phyloP scores from a whole-genome alignment of 2,113 vertebrate genomes.

The Calyptommatus sinebrachiatus region DNA sequence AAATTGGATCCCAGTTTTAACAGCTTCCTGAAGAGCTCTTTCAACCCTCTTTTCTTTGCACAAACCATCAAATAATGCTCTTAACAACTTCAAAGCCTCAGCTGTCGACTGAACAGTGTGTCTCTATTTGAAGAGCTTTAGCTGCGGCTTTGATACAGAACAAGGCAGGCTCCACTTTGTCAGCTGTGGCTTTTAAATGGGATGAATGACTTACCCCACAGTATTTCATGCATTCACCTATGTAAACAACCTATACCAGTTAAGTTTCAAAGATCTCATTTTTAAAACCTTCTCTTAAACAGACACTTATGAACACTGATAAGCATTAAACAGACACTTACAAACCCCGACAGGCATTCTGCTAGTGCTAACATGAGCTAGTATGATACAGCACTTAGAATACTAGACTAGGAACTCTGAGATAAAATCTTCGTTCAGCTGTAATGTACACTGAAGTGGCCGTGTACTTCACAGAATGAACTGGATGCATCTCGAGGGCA shows the following conservation, averaged over 20 bases:
- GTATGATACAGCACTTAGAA: too few species aligned
- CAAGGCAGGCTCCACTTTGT: slow-evolving; percentile 62
- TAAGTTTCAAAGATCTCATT: slow-evolving; percentile 45
- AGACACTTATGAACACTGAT: slow-evolving; percentile 47
- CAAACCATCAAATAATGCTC: slow-evolving; percentile 62
- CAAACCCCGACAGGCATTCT: slow-evolving; percentile 47
- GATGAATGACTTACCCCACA: slow-evolving; percentile 67
- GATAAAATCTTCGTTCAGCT: too few species aligned
- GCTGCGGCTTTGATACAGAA: slow-evolving; percentile 65
- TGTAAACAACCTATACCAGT: slow-evolving; percentile 60
- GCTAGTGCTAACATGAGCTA: slow-evolving; percentile 21
- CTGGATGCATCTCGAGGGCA: too few species aligned
- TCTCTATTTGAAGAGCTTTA: slow-evolving; percentile 58
- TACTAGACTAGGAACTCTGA: too few species aligned
- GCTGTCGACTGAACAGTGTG: slow-evolving; percentile 64
- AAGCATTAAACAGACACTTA: slow-evolving; percentile 30
- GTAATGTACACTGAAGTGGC: too few species aligned
- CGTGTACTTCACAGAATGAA: too few species aligned
- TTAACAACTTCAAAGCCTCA: slow-evolving; percentile 69
- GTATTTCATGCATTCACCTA: slow-evolving; percentile 65
- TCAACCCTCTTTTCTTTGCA: slow-evolving; percentile 55
- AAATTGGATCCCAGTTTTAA: slow-evolving; percentile 36
- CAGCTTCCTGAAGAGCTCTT: slow-evolving; percentile 38
- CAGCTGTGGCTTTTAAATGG: slow-evolving; percentile 72
- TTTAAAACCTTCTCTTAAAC: slow-evolving; percentile 46